Percentiles rank a stretch among this genome's conserved stretches.
Conservation (phyloP, 2,797 vertebrate species). For the Poeciliopsis turneri region DNA sequence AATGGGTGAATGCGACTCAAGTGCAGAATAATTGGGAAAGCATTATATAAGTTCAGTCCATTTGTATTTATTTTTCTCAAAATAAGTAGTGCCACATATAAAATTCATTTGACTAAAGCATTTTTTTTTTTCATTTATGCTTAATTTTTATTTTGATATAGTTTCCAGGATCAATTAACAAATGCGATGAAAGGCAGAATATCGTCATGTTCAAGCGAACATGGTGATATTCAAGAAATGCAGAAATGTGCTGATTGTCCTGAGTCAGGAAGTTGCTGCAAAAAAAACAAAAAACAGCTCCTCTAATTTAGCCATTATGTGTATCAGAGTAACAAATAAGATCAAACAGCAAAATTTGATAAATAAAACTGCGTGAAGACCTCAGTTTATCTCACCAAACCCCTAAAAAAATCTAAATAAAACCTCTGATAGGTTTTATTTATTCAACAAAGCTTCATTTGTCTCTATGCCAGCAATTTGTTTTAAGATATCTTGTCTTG, state of each 20-base stretch:
- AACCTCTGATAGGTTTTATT: not conserved
- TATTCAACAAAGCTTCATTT: not conserved
- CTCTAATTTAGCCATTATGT: not conserved
- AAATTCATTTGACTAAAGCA: not conserved
- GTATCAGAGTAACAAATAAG: not conserved
- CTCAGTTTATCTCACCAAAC: not conserved
- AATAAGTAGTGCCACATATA: not conserved
- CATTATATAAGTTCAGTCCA: too few relatives aligned
- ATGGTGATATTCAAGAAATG: not conserved
- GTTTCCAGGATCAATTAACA: not conserved
- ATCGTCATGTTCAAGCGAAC: not conserved
- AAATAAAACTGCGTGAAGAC: not conserved
- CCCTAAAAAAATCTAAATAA: not conserved
- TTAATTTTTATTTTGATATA: not conserved
- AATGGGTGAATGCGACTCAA: too few relatives aligned
- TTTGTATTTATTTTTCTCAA: not conserved
- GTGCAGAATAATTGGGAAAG: too few relatives aligned
- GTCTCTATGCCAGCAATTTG: not conserved
- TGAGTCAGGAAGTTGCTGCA: not conserved
- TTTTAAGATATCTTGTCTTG: not conserved
- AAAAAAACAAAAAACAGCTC: not conserved
- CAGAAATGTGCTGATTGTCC: not conserved
- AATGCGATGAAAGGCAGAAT: not conserved
- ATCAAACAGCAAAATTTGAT: not conserved
- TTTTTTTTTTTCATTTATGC: not conserved